Conservation (phyloP, 2,888 invertebrate species). For the Neoascia interrupta region DNA sequence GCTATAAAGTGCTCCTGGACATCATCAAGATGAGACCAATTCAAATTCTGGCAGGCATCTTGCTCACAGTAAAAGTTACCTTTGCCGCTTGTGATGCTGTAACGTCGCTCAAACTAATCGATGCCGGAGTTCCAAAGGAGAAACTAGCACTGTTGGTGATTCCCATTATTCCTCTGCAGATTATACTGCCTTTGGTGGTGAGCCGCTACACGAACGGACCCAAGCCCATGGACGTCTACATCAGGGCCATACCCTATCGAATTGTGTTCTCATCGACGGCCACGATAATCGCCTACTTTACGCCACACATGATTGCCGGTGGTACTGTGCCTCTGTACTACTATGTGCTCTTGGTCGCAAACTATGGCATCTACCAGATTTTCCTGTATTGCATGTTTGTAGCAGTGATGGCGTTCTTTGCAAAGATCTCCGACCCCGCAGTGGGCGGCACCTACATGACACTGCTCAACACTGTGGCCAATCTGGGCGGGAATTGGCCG, state of each 20-base stretch:
- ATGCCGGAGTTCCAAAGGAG: constrained; percentile 97
- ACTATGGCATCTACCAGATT: constrained; percentile 96
- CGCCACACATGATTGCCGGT: constrained; percentile 85
- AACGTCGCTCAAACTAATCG: constrained; percentile 95
- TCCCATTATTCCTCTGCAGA: constrained; percentile 96
- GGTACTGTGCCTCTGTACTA: constrained; percentile 86
- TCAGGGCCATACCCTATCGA: constrained; percentile 93
- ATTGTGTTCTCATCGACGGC: constrained; percentile 91
- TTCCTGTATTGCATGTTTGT: constrained; percentile 98
- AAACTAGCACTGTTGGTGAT: constrained; percentile 95
- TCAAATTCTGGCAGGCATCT: constrained; percentile 86
- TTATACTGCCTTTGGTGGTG: constrained; percentile 91
- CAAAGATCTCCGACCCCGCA: constrained; percentile 96
- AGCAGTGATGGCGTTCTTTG: constrained; percentile 98
- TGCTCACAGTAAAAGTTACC: constrained; percentile 95
- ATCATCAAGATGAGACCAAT: constrained; percentile 92
- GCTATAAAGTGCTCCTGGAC: constrained; percentile 90
- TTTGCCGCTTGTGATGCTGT: constrained; percentile 98
- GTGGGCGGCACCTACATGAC: constrained; percentile 99
- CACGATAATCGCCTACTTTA: constrained; percentile 90
- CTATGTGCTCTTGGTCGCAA: constrained; percentile 86
- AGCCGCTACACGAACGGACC: constrained; percentile 90
- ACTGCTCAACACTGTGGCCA: constrained; percentile 95
- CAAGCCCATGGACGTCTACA: constrained; percentile 91
- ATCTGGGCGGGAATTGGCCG: constrained; percentile 99